phyloP scores from a whole-genome alignment of 2,113 vertebrate species.

The Sigmodon hispidus region DNA sequence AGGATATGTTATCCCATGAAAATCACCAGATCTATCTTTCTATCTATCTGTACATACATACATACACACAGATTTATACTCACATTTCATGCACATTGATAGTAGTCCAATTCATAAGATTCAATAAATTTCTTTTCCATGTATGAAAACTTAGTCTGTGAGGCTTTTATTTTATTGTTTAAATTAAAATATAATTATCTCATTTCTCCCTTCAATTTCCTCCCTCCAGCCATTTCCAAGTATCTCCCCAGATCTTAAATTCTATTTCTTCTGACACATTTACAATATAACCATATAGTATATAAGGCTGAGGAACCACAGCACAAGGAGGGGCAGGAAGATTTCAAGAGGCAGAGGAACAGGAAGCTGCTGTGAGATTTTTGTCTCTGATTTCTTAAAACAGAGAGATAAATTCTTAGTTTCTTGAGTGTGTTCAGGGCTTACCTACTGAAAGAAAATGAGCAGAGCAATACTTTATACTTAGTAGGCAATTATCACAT shows the following conservation, averaged over 20 bases:
- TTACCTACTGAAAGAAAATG: constrained; percentile 22
- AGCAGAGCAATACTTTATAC: background rate
- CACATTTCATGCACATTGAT: background rate
- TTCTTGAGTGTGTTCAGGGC: background rate
- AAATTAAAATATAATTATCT: background rate
- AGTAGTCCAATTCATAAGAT: background rate
- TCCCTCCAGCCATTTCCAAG: background rate
- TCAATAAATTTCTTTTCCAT: constrained; percentile 24
- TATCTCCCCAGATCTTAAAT: background rate
- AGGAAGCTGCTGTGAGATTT: background rate
- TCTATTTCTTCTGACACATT: background rate
- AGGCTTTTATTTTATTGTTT: background rate
- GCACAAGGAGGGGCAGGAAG: background rate
- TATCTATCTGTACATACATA: too few relatives aligned
- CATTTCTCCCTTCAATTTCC: background rate
- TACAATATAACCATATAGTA: background rate
- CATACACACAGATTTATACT: background rate
- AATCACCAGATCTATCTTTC: too few relatives aligned
- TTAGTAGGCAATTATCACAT: background rate
- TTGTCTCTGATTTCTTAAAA: background rate
- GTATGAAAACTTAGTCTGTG: background rate
- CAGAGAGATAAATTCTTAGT: background rate
- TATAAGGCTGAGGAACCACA: background rate
- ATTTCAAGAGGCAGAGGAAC: background rate
- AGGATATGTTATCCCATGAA: background rate